phyloP scores from a whole-genome alignment of 2,888 invertebrate genomes.

The Trachelus troglodyta region DNA sequence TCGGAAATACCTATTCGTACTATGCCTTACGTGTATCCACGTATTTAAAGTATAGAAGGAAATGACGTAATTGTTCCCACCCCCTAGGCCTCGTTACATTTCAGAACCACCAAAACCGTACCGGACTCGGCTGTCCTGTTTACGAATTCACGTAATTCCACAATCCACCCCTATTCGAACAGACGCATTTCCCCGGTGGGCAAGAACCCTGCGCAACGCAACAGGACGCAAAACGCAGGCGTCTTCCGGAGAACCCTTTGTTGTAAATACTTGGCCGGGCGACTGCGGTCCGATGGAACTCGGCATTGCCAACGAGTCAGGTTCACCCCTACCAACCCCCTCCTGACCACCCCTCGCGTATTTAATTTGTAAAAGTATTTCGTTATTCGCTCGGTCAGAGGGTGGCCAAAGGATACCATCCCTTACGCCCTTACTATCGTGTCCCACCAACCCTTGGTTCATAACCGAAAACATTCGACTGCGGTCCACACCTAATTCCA shows the following conservation, averaged over 20 bases:
- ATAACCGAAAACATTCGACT: neutral
- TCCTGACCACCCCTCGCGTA: slow-evolving; percentile 46
- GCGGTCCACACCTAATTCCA: neutral
- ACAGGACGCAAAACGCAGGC: slow-evolving; percentile 32
- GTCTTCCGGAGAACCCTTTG: slow-evolving; percentile 43
- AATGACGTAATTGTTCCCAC: neutral
- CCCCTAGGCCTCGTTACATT: neutral
- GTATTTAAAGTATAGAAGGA: neutral
- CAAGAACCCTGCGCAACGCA: neutral
- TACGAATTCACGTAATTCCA: neutral
- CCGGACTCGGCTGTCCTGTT: neutral
- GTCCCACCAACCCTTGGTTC: neutral
- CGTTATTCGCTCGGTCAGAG: slow-evolving; percentile 54
- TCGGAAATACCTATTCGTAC: neutral
- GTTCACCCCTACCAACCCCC: slow-evolving; percentile 19
- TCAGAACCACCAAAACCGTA: neutral
- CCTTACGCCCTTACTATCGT: neutral
- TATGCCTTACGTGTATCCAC: neutral
- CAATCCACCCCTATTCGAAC: neutral
- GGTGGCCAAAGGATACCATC: slow-evolving; percentile 25
- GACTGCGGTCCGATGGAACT: slow-evolving; percentile 60
- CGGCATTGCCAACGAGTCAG: slow-evolving; percentile 24
- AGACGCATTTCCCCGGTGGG: neutral
- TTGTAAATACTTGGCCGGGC: slow-evolving; percentile 58
- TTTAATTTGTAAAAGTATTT: slow-evolving; percentile 63